Conservation (phyloP, 2,113 vertebrate species). For the Corapipo altera region DNA sequence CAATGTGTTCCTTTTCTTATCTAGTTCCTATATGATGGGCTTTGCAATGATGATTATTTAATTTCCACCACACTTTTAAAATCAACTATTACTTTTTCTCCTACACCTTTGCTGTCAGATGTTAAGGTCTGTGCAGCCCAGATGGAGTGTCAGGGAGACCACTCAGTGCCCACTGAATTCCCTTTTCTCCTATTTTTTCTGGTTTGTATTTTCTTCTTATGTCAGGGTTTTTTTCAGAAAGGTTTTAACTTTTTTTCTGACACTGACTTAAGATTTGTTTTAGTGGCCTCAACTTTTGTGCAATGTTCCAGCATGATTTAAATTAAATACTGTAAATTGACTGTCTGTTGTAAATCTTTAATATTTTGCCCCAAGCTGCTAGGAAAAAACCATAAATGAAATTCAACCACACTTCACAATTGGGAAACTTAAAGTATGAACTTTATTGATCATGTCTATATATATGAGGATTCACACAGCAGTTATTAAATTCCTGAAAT, state of each 20-base stretch:
- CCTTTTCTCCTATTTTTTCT: neutral
- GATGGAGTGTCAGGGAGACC: neutral
- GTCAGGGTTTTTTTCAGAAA: neutral
- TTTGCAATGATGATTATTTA: neutral
- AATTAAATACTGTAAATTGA: neutral
- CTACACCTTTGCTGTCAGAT: neutral
- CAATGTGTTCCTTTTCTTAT: neutral
- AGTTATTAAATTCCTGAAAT: constrained; percentile 8
- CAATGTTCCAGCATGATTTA: neutral
- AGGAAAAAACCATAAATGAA: neutral
- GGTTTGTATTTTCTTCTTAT: neutral
- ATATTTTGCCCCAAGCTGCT: neutral
- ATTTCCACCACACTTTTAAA: neutral
- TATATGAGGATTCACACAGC: neutral
- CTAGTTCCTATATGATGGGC: neutral
- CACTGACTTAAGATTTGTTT: neutral
- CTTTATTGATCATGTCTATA: neutral
- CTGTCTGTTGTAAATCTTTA: neutral
- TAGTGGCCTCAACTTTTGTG: neutral
- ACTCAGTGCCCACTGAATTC: neutral
- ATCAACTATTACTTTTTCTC: neutral
- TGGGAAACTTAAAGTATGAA: neutral
- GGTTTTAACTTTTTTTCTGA: neutral
- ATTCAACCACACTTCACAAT: neutral
- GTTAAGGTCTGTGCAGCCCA: neutral